Base-by-base conservation (phyloP, 1,140 invertebrate genomes). In the Polypedilum vanderplanki region DNA sequence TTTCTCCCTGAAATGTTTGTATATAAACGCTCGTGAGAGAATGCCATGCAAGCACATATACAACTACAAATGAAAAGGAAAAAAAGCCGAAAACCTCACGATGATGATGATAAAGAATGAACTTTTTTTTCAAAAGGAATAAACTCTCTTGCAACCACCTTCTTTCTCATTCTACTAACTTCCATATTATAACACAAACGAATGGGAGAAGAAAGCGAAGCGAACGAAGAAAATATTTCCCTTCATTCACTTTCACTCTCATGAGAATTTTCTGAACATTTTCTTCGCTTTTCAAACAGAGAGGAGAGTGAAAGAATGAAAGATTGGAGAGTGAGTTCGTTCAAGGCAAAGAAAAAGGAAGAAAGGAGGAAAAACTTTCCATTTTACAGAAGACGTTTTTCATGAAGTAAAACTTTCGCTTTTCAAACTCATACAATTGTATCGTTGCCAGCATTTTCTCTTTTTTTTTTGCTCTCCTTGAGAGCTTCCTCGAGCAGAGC, bases 301-400 rank as follows among this genome's bases (percentile, higher is more conserved):
- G 24, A 5, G 5, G 24, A 33, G 24, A 33, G 24, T 3, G 5
- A 33, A 33, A 33, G 24, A 33, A n/a, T 57, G 8, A 12, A 4
- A n/a, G 46, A 57, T n/a, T 57, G 46, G 46, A 57, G 46, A 57
- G 46, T 57, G 46, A 57, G 46, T 57, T 57, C 46, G 46, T 57
- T 57, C 46, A 57, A 57, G 46, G 46, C 46, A n/a, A 57, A 12
- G 46, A n/a, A 15, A 57, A 57, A 57, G 41, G 15, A 57, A 57
- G n/a, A 57, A 57, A 57, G 46, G 46, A 57, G n/a, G 46, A 57
- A 33, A n/a, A 57, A 57, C 46, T 57, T 57, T 57, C 46, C 46
- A 57, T 57, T 57, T 57, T 57, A 57, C 12, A 57, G 10, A 57
- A 57, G 46, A 57, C 46, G 46, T 57, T 57, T 57, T 57, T 12